These are phyloP conservation scores for Hirtodrosophila confusa DNA, from an alignment of 2,888 invertebrate species.

Conservation along the genomic window DNA sequence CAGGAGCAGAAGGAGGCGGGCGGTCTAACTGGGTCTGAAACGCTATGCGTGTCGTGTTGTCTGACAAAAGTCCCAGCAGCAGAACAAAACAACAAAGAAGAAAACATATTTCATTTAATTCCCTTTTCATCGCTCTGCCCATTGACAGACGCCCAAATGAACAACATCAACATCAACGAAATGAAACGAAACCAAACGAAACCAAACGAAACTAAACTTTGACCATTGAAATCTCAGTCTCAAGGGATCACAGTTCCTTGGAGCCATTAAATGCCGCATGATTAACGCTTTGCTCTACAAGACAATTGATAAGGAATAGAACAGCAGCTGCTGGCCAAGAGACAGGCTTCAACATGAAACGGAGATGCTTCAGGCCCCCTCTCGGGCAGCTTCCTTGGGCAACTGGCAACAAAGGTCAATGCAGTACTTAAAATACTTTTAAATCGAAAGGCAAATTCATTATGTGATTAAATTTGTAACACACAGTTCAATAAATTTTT, in stretches of 20 bases:
- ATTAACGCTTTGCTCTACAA: constrained; percentile 73
- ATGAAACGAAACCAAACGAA: constrained; percentile 9
- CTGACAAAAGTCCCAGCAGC: constrained; percentile 23
- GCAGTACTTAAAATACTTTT: constrained; percentile 19
- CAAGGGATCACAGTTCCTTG: constrained; percentile 57
- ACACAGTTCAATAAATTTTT: constrained; percentile 6
- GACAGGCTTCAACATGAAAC: constrained; percentile 18
- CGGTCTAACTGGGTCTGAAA: constrained; percentile 11
- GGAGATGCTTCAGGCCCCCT: constrained; percentile 23
- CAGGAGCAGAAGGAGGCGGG: constrained; percentile 23
- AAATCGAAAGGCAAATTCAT: constrained; percentile 3
- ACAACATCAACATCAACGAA: constrained; percentile 17
- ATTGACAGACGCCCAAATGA: constrained; percentile 48
- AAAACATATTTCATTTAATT: constrained; percentile 64
- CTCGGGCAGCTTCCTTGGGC: too few relatives aligned
- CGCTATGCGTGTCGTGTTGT: constrained; percentile 48
- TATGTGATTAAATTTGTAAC: constrained; percentile 29
- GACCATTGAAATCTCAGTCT: constrained; percentile 70
- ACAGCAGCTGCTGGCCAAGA: constrained; percentile 19
- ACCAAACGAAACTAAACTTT: constrained; percentile 53
- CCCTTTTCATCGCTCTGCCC: constrained; percentile 42
- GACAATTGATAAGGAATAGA: constrained; percentile 72
- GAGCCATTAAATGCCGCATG: constrained; percentile 74
- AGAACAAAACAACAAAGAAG: constrained; percentile 16
- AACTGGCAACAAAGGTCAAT: constrained; percentile 28